These are phyloP conservation scores for Congeria kusceri DNA, from an alignment of 2,888 invertebrate species.

Conservation along the genomic window DNA sequence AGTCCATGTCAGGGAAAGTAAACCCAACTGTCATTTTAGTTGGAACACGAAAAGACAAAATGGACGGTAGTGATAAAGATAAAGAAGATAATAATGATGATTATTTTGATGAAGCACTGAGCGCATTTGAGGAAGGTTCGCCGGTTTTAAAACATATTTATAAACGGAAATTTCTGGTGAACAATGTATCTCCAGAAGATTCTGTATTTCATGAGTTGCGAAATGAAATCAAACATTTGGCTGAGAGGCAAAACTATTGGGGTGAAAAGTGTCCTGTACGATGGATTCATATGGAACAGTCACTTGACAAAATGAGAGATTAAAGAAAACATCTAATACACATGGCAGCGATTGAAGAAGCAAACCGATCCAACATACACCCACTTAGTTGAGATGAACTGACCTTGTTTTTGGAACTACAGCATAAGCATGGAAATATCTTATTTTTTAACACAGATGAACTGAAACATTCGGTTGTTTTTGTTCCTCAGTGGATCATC, in stretches of 20 bases:
- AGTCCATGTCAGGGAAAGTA: neutral
- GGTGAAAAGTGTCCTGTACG: slow-evolving; percentile 40
- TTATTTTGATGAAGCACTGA: slow-evolving; percentile 48
- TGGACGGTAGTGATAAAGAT: slow-evolving; percentile 30
- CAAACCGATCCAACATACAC: slow-evolving; percentile 12
- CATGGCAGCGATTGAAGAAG: slow-evolving; percentile 21
- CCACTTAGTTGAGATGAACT: slow-evolving; percentile 15
- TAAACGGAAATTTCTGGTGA: slow-evolving; percentile 31
- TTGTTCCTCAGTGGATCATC: slow-evolving; percentile 57
- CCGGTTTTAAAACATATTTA: slow-evolving; percentile 28
- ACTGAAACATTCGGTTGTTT: slow-evolving; percentile 32
- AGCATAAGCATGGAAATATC: slow-evolving; percentile 51
- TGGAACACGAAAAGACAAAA: slow-evolving; percentile 48
- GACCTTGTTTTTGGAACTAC: slow-evolving; percentile 40
- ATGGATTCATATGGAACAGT: slow-evolving; percentile 52
- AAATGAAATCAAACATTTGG: slow-evolving; percentile 28
- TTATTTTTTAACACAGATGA: slow-evolving; percentile 47
- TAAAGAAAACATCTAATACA: slow-evolving; percentile 36
- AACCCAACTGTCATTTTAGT: slow-evolving; percentile 51
- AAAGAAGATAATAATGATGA: slow-evolving; percentile 41
- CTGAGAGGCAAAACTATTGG: slow-evolving; percentile 40
- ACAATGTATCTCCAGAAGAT: slow-evolving; percentile 23
- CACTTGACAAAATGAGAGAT: slow-evolving; percentile 27
- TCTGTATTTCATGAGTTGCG: slow-evolving; percentile 20
- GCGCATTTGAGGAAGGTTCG: slow-evolving; percentile 21